Percentiles rank a stretch among this genome's conserved stretches.
Conservation (phyloP, 2,113 vertebrate species). For the Bujurquina vittata region DNA sequence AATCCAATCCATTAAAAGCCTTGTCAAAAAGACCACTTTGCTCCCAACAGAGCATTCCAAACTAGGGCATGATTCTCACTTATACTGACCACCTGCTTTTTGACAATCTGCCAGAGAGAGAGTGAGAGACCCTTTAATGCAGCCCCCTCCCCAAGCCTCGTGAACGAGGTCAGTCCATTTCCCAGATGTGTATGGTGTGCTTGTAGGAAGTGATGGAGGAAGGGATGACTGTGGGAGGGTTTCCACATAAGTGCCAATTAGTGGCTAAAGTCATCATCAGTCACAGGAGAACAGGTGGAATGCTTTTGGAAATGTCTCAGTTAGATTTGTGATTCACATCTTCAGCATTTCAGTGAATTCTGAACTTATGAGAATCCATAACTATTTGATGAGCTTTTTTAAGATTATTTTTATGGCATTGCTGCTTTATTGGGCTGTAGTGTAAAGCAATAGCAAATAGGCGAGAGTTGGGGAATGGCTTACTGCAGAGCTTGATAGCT, state of each 20-base stretch:
- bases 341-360: slow-evolving; percentile 43
- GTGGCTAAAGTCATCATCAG: slow-evolving; percentile 48
- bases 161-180: slow-evolving; percentile 76
- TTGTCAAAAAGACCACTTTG: slow-evolving; percentile 63
- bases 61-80: slow-evolving; percentile 78
- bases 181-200: slow-evolving; percentile 42
- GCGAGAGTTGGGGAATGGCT: slow-evolving; percentile 42
- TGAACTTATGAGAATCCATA: slow-evolving; percentile 60
- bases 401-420: slow-evolving; percentile 61
- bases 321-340: slow-evolving; percentile 52
- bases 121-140: slow-evolving; percentile 69
- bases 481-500: slow-evolving; percentile 26
- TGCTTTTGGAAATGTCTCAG: slow-evolving; percentile 18
- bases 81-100: slow-evolving; percentile 71
- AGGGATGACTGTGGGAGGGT: slow-evolving; percentile 35
- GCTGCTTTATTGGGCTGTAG: slow-evolving; percentile 54
- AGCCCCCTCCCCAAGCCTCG: slow-evolving; percentile 55
- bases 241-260: slow-evolving; percentile 71
- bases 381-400: slow-evolving; percentile 67
- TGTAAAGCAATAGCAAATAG: slow-evolving; percentile 41
- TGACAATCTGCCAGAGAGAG: slow-evolving; percentile 68
- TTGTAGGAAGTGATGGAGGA: slow-evolving; percentile 33
- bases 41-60: slow-evolving; percentile 70
- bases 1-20: slow-evolving; percentile 69
- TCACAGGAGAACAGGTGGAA: slow-evolving; percentile 57